Conservation (phyloP, 1,140 invertebrate genomes). For the Drosophila subpulchrella region DNA sequence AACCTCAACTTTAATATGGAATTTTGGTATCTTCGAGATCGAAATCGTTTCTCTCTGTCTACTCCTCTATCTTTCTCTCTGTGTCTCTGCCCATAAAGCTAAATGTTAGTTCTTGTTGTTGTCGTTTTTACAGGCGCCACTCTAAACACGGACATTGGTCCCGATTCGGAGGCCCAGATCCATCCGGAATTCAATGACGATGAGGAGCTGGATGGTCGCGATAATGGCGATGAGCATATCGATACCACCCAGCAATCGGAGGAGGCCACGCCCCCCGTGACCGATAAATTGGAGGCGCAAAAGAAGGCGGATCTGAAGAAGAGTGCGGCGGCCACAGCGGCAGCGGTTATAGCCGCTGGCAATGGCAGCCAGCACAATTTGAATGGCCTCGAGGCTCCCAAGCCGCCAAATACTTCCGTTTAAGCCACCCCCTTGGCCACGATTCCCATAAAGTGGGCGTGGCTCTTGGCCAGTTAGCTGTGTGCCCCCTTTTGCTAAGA, state of each 20-base stretch:
- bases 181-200: conserved; percentile 76
- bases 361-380: conserved; percentile 63
- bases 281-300: conserved; percentile 79
- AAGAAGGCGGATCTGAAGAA: conserved; percentile 81
- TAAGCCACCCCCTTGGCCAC: conserved; percentile 26
- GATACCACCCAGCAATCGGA: conserved; percentile 82
- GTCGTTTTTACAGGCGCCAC: conserved; percentile 84
- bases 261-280: conserved; percentile 82
- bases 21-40: conserved; percentile 44
- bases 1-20: conserved; percentile 39
- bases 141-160: conserved; percentile 81
- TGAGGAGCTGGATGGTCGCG: conserved; percentile 78
- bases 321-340: conserved; percentile 63
- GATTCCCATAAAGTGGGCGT: conserved; percentile 8
- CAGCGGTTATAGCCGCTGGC: conserved; percentile 69
- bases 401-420: conserved; percentile 81
- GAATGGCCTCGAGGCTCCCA: conserved; percentile 62
- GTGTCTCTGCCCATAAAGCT: conserved; percentile 60
- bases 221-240: conserved; percentile 80
- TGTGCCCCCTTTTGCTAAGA: conserved; percentile 50
- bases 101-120: conserved; percentile 85
- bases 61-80: conserved; percentile 3
- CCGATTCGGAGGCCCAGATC: conserved; percentile 84
- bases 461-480: conserved; percentile 32
- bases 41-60: conserved; percentile 17